Evolutionary conservation across 1,140 invertebrate species (phyloP), one percentile per base, ranked within the genome.

Genomic region (Eubasilissa regina): DNA sequence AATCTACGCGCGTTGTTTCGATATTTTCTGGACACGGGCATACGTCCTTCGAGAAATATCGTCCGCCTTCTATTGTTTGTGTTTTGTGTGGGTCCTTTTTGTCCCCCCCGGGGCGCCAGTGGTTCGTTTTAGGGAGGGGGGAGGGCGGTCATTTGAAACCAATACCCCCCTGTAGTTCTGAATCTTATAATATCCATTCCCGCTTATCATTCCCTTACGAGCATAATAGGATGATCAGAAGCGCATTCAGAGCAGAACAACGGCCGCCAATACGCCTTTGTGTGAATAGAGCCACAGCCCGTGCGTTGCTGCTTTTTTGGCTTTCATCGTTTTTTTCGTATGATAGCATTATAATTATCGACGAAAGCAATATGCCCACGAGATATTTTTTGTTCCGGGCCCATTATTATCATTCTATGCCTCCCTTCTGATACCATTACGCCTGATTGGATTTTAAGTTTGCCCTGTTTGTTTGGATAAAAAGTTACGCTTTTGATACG

Each of bases 131-230:
- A 35, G 64, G 70, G 75, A 68, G 51, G 64, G 74, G 45, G 62
- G 68, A 78, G 81, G 58, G 72, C 73, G 53, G 78, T 79, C 78
- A 80, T 80, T 82, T 79, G 81, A 82, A 82, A 82, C 75, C 81
- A 80, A 82, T 82, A 82, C 78, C 81, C 81, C 80, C 77, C 80
- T 35, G 74, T 62, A 74, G 77, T 76, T 79, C 64, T 56, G n/a
- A 19, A 62, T 56, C 64, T 77, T 72, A 74, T 81, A 81, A 75
- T 79, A 81, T 72, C 77, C 44, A 66, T 80, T 80, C 78, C 79
- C 75, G 81, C 78, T 70, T 62, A 82, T 82, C 78, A 82, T 82
- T 75, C 77, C 64, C 64, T 72, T 72, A 68, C 66, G 72, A 35
- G 43, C 48, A 78, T 78, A 72, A 78, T 78, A 25, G 77, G 66